Base-by-base conservation (phyloP, 1,140 invertebrate species). In the Drosophila simulans region DNA sequence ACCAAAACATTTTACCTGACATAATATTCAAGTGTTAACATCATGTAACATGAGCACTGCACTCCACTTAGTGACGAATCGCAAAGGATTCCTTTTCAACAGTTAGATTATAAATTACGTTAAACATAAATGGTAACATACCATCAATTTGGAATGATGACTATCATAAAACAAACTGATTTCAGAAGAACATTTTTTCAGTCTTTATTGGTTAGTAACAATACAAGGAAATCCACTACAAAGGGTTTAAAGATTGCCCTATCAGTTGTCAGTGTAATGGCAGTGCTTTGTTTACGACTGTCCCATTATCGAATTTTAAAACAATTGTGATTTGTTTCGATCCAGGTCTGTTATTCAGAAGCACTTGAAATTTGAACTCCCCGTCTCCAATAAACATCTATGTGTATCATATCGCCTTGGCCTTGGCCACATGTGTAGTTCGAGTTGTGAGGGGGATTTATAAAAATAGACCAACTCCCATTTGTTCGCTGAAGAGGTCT, bases 401-500 rank as follows among this genome's bases (percentile, higher is more conserved):
- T 31, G 31, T 31, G 31, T n/a, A 43, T n/a, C 31, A 27, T 53
- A 52, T 51, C 46, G 17, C 64, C 59, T 65, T 68, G 64, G 64
- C 64, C 64, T 65, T 49, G 69, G 54, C 17, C 69, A 59, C 66
- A 71, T 72, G 53, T 72, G 59, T 20, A 48, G 56, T 3, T 45
- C 34, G 20, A 48, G 31, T 58, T 48, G 12, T 22, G 15, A 40
- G 20, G 60, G 56, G 34, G 31, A 62, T 53, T 52, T 60, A 66
- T 42, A 65, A 73, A 85, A 84, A 85, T 85, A 85, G 51, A 40
- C 46, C 15, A 59, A 57, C 59, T 63, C 53, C 31, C 34, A 39
- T 37, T 45, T 43, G 17, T 5, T 42, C 22, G 45, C 45, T 48
- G 5, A 13, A 22, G 4, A 52, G 10, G 27, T 52, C 48, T 52